Conservation (phyloP, 2,113 vertebrate genomes). For the Rhinoptilus africanus region DNA sequence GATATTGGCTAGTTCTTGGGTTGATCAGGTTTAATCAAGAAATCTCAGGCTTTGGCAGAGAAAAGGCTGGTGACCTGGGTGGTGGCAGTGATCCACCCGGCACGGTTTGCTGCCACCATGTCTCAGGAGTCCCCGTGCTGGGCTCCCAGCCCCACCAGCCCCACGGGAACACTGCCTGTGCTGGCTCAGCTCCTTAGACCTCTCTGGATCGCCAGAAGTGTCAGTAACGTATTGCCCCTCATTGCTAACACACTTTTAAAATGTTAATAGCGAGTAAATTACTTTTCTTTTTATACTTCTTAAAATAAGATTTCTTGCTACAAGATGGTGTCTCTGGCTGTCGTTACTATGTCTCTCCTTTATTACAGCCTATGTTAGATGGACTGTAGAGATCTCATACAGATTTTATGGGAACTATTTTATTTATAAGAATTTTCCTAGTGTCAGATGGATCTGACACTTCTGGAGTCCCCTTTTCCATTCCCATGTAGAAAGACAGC, state of each 20-base stretch:
- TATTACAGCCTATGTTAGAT: constrained; percentile 57
- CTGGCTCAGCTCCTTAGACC: not conserved
- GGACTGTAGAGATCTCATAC: constrained; percentile 66
- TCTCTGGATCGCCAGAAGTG: not conserved
- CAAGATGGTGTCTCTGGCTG: constrained; percentile 1
- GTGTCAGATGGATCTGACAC: constrained; percentile 69
- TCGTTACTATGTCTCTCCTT: constrained; percentile 22
- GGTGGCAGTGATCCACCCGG: accelerated
- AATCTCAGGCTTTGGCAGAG: not conserved
- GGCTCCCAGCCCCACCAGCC: not conserved
- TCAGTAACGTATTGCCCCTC: not conserved
- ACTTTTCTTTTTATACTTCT: constrained; percentile 61
- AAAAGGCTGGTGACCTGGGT: no score
- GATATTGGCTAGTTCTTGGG: not conserved
- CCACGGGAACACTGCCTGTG: not conserved
- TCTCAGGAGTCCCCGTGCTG: not conserved
- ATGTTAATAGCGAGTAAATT: constrained; percentile 61
- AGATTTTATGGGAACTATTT: constrained; percentile 75
- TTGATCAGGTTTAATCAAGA: not conserved
- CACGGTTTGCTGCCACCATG: accelerated
- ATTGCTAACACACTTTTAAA: constrained; percentile 1
- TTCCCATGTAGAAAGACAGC: not conserved
- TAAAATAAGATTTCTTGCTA: constrained; percentile 57
- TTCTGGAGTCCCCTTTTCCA: constrained; percentile 18
- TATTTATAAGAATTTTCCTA: constrained; percentile 79